phyloP scores from a whole-genome alignment of 35 echinoderm and acorn worm species.

The Diadema setosum region DNA sequence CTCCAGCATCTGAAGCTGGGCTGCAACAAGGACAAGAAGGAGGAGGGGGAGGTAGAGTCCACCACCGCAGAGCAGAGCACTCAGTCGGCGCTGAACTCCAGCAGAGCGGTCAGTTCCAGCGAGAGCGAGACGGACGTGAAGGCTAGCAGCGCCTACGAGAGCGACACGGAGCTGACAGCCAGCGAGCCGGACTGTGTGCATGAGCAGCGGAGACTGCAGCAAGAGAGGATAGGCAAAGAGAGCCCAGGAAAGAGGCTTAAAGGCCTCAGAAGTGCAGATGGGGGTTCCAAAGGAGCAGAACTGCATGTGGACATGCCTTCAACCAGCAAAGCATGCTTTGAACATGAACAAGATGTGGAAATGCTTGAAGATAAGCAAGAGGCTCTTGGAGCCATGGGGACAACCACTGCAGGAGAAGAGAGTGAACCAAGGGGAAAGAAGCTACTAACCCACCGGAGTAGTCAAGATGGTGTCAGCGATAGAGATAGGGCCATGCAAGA shows the following conservation, averaged over 20 bases:
- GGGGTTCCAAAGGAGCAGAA: not conserved
- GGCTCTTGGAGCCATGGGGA: too few species aligned
- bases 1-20: not conserved
- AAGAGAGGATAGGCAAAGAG: not conserved
- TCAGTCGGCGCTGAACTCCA: not conserved
- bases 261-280: not conserved
- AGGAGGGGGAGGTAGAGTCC: not conserved
- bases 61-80: not conserved
- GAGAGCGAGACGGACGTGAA: constrained; percentile 58
- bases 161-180: constrained; percentile 59
- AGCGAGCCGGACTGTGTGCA: constrained; percentile 35
- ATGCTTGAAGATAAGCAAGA: not conserved
- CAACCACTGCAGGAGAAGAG: not conserved
- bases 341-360: not conserved
- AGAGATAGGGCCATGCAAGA: not conserved
- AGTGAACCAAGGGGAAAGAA: not conserved
- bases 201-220: not conserved
- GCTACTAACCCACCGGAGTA: not conserved
- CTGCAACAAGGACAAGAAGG: not conserved
- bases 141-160: constrained; percentile 38
- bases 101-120: constrained; percentile 33
- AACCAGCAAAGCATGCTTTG: not conserved
- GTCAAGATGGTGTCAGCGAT: not conserved
- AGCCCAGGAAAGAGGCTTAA: not conserved
- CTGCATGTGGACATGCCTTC: not conserved